Evolutionary conservation across 2,797 vertebrate genomes (phyloP), one percentile per base, ranked within the genome.

Genomic region (Hirundo rustica): DNA sequence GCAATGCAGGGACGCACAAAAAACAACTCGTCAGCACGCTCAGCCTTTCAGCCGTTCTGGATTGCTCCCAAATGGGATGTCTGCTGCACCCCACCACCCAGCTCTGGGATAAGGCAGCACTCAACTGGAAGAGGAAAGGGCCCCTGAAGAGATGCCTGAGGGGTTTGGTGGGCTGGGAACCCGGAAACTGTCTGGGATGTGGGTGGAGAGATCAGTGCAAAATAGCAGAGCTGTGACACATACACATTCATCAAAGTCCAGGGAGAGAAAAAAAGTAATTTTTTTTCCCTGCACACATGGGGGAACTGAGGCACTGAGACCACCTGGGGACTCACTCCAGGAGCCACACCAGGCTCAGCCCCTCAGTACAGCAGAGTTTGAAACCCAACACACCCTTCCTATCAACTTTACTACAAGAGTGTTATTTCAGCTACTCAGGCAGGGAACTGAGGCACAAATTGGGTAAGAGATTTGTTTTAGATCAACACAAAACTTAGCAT

Each of bases 161-260:
- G 96, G 96, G 90, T 94, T 34, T 96, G 95, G 89, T 95, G 96
- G 88, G 94, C 91, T 96, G 96, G 85, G 96, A 96, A 96, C 95
- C 95, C 88, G 96, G 95, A 97, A 96, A 97, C 89, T 40, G 89
- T 96, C 96, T 97, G 93, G 92, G 96, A 96, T 95, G 96, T 93
- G 95, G 94, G 95, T 93, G 96, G 95, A 95, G 96, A 95, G 94
- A 96, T 95, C 92, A 65, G 93, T 65, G 89, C 6, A 4, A 87
- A 97, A 94, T 74, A 96, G 94, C 94, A 97, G 91, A 92, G 85
- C 91, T 91, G 94, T 96, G 93, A 96, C 94, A 97, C 93, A 96
- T 19, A 64, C 80, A 91, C 86, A 96, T 94, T 88, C 95, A 97
- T 95, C 95, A 80, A 80, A 96, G 77, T 61, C 75, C 1, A 3